These are phyloP conservation scores for Sarotherodon lohbergeri DNA, from an alignment of 2,113 vertebrate species.

Conservation along the genomic window DNA sequence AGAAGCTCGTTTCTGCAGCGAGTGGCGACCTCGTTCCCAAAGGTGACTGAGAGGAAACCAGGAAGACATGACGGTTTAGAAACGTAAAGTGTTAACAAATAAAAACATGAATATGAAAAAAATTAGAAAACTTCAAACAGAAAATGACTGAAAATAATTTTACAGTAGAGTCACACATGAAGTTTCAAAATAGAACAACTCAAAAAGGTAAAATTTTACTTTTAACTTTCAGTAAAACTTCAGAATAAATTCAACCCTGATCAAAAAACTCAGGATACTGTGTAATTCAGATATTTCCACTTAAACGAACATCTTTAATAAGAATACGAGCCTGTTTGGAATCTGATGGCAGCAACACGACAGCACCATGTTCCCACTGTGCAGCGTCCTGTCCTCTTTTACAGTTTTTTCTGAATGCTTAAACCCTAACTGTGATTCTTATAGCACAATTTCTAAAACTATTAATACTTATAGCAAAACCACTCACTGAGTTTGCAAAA, in stretches of 20 bases:
- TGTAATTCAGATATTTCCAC: neutral
- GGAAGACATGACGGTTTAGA: neutral
- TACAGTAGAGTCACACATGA: neutral
- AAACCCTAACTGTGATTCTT: too few species aligned
- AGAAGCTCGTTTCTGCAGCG: conserved; percentile 13
- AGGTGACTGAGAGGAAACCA: conserved; percentile 19
- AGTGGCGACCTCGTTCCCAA: neutral
- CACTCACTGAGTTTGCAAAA: too few species aligned
- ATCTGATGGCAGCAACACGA: neutral
- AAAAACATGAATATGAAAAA: neutral
- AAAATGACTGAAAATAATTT: neutral
- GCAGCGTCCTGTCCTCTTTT: neutral
- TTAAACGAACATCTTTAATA: neutral
- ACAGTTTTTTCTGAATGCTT: too few species aligned
- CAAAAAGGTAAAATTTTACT: neutral
- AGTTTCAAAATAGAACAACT: neutral
- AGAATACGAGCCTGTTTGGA: neutral
- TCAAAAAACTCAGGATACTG: neutral
- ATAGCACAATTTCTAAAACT: too few species aligned
- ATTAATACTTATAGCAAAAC: too few species aligned
- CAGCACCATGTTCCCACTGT: neutral
- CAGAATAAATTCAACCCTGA: neutral
- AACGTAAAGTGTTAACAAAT: neutral
- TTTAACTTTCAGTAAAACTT: neutral
- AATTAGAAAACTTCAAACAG: neutral